A percentile compares a stretch with the other conserved stretches of the same genome.
These are phyloP conservation scores for Myotis pilosus DNA, from an alignment of 2,797 vertebrate species.

Conservation along the genomic window DNA sequence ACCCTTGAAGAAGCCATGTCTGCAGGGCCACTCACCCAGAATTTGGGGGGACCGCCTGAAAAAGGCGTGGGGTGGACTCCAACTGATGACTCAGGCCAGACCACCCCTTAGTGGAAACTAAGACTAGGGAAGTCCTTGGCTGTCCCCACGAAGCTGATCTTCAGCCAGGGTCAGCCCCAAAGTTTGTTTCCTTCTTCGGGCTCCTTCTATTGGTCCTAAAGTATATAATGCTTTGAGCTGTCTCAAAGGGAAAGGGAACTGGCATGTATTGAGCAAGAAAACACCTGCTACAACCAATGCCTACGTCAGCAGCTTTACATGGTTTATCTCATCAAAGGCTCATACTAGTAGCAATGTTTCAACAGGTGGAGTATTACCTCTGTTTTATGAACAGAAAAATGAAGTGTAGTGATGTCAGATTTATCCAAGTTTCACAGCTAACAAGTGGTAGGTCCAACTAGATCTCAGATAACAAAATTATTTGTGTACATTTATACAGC, in stretches of 20 bases:
- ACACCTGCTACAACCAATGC: neutral
- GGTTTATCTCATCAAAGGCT: neutral
- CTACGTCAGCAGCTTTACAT: neutral
- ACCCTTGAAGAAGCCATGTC: neutral
- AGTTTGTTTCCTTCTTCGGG: neutral
- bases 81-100: neutral
- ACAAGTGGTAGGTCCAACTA: neutral
- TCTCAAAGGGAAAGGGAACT: neutral
- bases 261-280: neutral
- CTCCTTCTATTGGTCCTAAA: neutral
- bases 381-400: neutral
- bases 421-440: neutral
- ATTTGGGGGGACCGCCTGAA: slow-evolving; percentile 6
- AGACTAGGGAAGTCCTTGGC: neutral
- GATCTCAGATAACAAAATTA: neutral
- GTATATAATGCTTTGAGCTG: neutral
- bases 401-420: neutral
- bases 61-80: neutral
- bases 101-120: neutral
- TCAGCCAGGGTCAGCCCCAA: neutral
- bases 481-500: neutral
- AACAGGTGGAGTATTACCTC: fast-evolving
- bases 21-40: neutral
- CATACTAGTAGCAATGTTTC: neutral
- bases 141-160: neutral